Percentiles rank a stretch among this genome's conserved stretches.
Conservation (phyloP, 2,797 vertebrate genomes). For the Sus cebifrons region DNA sequence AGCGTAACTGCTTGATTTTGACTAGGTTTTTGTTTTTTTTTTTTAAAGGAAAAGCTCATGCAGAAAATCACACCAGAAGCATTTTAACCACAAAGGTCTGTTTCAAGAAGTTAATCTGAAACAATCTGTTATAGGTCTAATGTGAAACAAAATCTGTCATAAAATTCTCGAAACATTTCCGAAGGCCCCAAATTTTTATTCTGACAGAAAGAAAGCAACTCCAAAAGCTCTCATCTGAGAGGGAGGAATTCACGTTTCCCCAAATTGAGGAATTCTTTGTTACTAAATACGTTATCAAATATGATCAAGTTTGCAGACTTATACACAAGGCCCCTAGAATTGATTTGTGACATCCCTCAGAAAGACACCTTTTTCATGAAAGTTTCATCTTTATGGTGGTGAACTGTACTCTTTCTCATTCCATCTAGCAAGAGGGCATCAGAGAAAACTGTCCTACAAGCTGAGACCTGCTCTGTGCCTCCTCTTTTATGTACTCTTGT, state of each 20-base stretch:
- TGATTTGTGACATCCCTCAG: not conserved
- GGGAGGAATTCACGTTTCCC: slow-evolving; percentile 19
- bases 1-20: slow-evolving; percentile 42
- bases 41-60: not conserved
- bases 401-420: slow-evolving; percentile 59
- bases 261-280: slow-evolving; percentile 28
- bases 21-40: not conserved
- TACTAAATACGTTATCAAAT: slow-evolving; percentile 26
- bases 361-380: slow-evolving; percentile 50
- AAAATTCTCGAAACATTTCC: slow-evolving; percentile 57
- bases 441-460: not conserved
- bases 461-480: not conserved
- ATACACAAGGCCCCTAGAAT: slow-evolving; percentile 4
- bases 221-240: slow-evolving; percentile 33
- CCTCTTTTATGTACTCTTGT: not conserved
- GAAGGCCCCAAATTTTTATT: slow-evolving; percentile 55
- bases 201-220: slow-evolving; percentile 52
- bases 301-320: slow-evolving; percentile 23
- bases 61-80: slow-evolving; percentile 51
- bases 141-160: slow-evolving; percentile 45
- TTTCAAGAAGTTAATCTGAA: slow-evolving; percentile 67
- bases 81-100: slow-evolving; percentile 26
- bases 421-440: slow-evolving; percentile 39
- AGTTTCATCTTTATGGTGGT: not conserved
- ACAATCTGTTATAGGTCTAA: slow-evolving; percentile 1